Base-by-base conservation (phyloP, 2,797 vertebrate species). In the Ceryle rudis region DNA sequence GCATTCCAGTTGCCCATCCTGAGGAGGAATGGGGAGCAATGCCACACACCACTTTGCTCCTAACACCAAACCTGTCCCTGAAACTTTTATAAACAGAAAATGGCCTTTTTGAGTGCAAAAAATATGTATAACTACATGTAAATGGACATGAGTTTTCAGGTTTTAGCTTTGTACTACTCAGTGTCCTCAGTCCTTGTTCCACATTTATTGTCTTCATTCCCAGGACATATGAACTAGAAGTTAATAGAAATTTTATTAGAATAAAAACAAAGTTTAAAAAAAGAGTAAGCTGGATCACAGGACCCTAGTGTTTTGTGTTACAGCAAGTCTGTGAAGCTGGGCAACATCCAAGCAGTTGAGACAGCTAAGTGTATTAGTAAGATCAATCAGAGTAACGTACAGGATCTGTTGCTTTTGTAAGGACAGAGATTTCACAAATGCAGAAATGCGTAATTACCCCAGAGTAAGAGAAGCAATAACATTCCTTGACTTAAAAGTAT, bases 21-120 rank as follows among this genome's bases (percentile, higher is more conserved):
- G 37, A 21, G 29, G 21, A 85, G 35, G 7, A 31, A 14, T 6
- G 6, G 5, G 66, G 12, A 78, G 13, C 3, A 2, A 10, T 31
- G 28, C 20, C 2, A 0, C 13, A 12, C 11, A 2, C 2, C 0
- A 0, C 8, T 57, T 15, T 41, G 7, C 29, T 42, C 31, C 51
- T 2, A n/a, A n/a, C n/a, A n/a, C n/a, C n/a, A n/a, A n/a, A n/a
- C n/a, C n/a, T n/a, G n/a, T n/a, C n/a, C n/a, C n/a, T n/a, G n/a
- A 87, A 93, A 85, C 11, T 51, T 69, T n/a, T 7, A 67, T 65
- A 60, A 80, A 90, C 37, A 74, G 44, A 70, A 77, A 91, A 23
- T 18, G 16, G 47, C 44, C 35, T 75, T 89, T 90, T 60, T 0
- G 6, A 92, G 57, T 19, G 14, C 33, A 80, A 42, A 11, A 73